Evolutionary conservation across 2,888 invertebrate genomes (phyloP).

Genomic region (Polyploca ridens): DNA sequence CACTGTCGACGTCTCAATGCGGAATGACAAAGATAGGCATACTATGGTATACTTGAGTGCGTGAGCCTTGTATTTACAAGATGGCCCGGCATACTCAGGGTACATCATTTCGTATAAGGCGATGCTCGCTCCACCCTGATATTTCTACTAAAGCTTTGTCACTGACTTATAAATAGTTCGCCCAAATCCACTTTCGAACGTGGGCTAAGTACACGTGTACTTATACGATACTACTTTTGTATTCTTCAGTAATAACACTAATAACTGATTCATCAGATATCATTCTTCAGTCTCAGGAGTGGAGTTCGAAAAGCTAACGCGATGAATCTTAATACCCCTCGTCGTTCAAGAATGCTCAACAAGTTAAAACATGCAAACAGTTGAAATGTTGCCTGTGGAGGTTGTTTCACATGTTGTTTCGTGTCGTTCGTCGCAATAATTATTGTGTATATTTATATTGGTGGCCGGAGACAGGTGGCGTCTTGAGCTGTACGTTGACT

Average conservation of each 20-base stretch:
- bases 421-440: slow-evolving; percentile 54
- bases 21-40: too few species aligned
- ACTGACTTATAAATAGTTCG: slow-evolving; percentile 43
- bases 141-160: slow-evolving; percentile 32
- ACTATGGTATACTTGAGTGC: too few species aligned
- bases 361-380: slow-evolving; percentile 37
- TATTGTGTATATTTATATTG: slow-evolving; percentile 59
- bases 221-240: background rate
- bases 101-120: too few species aligned
- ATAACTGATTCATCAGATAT: slow-evolving; percentile 29
- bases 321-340: slow-evolving; percentile 44
- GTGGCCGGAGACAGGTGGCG: slow-evolving; percentile 72
- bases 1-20: too few species aligned
- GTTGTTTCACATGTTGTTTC: slow-evolving; percentile 37
- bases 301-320: slow-evolving; percentile 38
- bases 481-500: slow-evolving; percentile 77
- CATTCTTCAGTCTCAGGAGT: slow-evolving; percentile 23
- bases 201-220: slow-evolving; percentile 38
- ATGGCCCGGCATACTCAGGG: too few species aligned
- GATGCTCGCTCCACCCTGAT: too few species aligned
- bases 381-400: slow-evolving; percentile 34
- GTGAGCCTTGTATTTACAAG: too few species aligned
- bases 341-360: slow-evolving; percentile 43
- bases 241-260: slow-evolving; percentile 21
- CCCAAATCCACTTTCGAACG: slow-evolving; percentile 35